Evolutionary conservation across 2,888 invertebrate genomes (phyloP), one percentile per base, ranked within the genome.

Genomic region (Belgica antarctica): DNA sequence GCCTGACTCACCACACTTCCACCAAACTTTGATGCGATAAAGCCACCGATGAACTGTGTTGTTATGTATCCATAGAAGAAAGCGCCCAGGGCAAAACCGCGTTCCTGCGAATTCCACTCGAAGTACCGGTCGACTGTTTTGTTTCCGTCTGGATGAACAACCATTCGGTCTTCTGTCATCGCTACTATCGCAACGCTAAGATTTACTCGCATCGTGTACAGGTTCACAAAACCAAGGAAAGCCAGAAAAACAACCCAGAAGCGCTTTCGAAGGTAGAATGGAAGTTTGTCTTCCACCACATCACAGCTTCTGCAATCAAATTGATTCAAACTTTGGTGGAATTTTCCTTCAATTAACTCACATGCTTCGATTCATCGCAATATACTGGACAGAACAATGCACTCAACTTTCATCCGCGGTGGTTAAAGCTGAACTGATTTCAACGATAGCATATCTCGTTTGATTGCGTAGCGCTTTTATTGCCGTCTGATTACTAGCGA

Each of bases 121-220:
- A 92, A 92, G 75, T 92, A 90, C 73, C 84, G 86, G 12, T 82
- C 80, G 86, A 89, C 81, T 25, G 78, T 76, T n/a, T 82, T 75
- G 0, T 85, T 86, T 15, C 90, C 90, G 74, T 87, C 85, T 70
- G 85, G 83, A 47, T 84, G 80, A 41, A 81, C 80, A 2, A 84
- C 83, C 62, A 84, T 85, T 72, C 85, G 81, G 27, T 87, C 85
- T 75, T 88, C 86, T 0, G 90, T 92, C 96, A 96, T 96, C 72
- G 94, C 93, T 52, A 96, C 94, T 73, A 96, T 91, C 2, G 94
- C 95, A 12, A 96, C 91, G 73, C 94, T 94, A 73, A 96, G 12
- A 15, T 66, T 46, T 2, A 66, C 66, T 8, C 52, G 66, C 66
- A 66, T 66, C 22, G 66, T 52, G 24, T 66, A 66, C 4, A 52